These are phyloP conservation scores for Metridium senile DNA, from an alignment of 92 coral and sea anemone genomes.

Conservation along the genomic window DNA sequence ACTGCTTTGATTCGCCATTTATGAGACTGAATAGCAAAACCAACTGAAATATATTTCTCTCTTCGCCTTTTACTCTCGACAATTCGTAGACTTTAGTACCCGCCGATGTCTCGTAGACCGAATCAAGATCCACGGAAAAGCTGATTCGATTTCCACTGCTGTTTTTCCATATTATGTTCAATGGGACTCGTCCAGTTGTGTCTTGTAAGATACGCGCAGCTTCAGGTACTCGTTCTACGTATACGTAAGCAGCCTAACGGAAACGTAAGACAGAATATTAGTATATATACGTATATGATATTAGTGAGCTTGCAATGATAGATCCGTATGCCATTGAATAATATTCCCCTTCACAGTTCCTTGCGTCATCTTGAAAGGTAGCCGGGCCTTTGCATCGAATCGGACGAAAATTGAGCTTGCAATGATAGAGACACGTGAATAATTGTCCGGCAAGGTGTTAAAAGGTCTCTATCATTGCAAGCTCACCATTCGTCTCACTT, in stretches of 20 bases:
- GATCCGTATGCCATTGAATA: too few species aligned
- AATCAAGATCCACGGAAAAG: constrained; percentile 86
- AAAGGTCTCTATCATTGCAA: too few species aligned
- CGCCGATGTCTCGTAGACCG: constrained; percentile 68
- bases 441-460: too few species aligned
- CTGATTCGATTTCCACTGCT: constrained; percentile 42
- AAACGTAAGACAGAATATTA: not conserved
- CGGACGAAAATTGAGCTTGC: too few species aligned
- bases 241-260: constrained; percentile 73
- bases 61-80: constrained; percentile 96
- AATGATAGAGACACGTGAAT: too few species aligned
- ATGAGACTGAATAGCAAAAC: constrained; percentile 66
- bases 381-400: too few species aligned
- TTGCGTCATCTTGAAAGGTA: too few species aligned
- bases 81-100: constrained; percentile 94
- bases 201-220: constrained; percentile 95
- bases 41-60: constrained; percentile 86
- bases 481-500: too few species aligned
- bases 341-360: too few species aligned
- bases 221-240: constrained; percentile 89
- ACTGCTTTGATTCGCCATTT: constrained; percentile 73
- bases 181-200: constrained; percentile 82
- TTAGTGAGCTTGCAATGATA: not conserved
- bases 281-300: not conserved
- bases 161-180: constrained; percentile 67